These are phyloP conservation scores for Phocides pigmalion DNA, from an alignment of 1,140 invertebrate species.

Conservation along the genomic window DNA sequence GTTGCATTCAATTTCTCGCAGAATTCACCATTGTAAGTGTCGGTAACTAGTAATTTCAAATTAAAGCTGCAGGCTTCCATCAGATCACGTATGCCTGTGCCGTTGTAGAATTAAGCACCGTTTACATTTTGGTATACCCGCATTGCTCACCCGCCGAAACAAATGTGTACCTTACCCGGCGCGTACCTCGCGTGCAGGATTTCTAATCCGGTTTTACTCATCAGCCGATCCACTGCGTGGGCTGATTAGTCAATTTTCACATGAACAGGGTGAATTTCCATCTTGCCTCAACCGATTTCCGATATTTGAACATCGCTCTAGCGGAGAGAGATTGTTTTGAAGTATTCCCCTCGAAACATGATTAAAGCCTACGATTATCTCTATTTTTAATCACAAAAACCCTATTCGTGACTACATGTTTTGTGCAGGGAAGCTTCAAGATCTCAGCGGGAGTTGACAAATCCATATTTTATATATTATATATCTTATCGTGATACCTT, in stretches of 20 bases:
- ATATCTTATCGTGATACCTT: no score
- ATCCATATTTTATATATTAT: no score
- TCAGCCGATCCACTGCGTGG: conserved; percentile 40
- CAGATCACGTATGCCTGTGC: conserved; percentile 43
- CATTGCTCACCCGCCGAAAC: conserved; percentile 39
- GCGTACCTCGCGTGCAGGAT: conserved; percentile 40
- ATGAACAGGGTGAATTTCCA: not conserved
- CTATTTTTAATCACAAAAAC: no score
- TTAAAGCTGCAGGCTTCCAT: conserved; percentile 42
- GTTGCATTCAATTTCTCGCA: conserved; percentile 28
- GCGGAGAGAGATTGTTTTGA: no score
- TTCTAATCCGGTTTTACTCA: conserved; percentile 45
- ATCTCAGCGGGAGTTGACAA: no score
- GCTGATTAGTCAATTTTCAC: conserved; percentile 41
- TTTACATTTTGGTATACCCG: conserved; percentile 44
- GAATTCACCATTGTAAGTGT: conserved; percentile 21
- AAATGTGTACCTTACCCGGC: conserved; percentile 53
- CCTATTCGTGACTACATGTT: no score
- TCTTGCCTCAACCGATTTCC: not conserved
- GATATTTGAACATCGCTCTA: no score
- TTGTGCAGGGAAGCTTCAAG: no score
- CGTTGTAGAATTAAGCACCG: conserved; percentile 45
- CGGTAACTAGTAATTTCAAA: conserved; percentile 48
- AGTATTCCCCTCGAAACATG: no score
- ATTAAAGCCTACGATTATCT: no score